Base-by-base conservation (phyloP, 1,140 invertebrate species). In the Hormaphis cornu region DNA sequence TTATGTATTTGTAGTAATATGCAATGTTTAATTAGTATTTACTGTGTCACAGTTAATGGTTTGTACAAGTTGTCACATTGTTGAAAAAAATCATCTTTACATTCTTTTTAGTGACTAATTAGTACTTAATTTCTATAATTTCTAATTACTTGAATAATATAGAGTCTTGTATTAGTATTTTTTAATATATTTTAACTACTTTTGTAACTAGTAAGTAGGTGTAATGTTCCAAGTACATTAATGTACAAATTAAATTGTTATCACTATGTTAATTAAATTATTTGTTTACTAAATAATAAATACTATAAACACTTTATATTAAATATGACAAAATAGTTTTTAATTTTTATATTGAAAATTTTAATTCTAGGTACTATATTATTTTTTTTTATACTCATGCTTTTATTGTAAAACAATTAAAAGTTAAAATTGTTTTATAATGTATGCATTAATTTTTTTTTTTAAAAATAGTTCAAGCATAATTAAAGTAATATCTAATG, bases 161-260 rank as follows among this genome's bases (percentile, higher is more conserved):
- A 44, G 58, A 61, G 44, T 61, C 22, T 24, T 8, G 1, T 8
- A 24, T 22, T 9, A 40, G 33, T 58, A 40, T 58, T 24, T 56
- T n/a, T 7, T 18, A 61, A 2, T 61, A n/a, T 59, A n/a, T 14
- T 56, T 40, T 42, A 8, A 37, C 14, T 37, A 40, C 18, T 26
- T 59, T 42, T 26, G 28, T 46, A 46, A 61, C n/a, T 61, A 40
- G 33, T n/a, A 44, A 28, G 5, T 30, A 61, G 24, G 58, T 61
- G 24, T 61, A 44, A 44, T 28, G 58, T 46, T 61, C 24, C 40
- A 61, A 61, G 20, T 58, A 24, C 22, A 58, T 40, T 56, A 28
- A 22, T 9, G 24, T 24, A 40, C 30, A 6, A 9, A 1, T 58
- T 58, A 20, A 9, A 54, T 33, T 58, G 14, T 58, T 24, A 40